Evolutionary conservation across 2,797 vertebrate genomes (phyloP), one percentile per base, ranked within the genome.

Genomic region (Saguinus oedipus): DNA sequence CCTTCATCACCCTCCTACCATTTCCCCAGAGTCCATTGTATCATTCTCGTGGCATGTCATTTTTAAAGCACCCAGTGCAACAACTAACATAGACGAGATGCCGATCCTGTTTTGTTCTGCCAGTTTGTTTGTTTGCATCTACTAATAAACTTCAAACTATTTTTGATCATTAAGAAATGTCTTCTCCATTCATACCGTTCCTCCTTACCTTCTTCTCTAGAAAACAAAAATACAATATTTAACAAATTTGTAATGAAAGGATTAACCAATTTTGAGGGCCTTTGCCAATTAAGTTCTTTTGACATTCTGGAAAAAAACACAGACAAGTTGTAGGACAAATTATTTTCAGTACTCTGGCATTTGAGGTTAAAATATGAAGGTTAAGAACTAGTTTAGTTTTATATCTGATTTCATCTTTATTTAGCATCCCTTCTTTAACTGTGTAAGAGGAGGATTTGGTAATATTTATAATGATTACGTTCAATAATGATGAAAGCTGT

Each of bases 131-230:
- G 24, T 88, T 96, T 95, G 39, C 76, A 85, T 88, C n/a, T 95
- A 39, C 22, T 64, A 53, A 19, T 91, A 85, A 96, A 19, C 57
- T 68, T 82, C 84, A 75, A 90, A 59, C 36, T 68, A 48, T 50
- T 90, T 95, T 91, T 93, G 80, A 78, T 88, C 57, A 75, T 79
- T 93, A 88, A 95, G 72, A 94, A 94, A 97, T 93, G 7, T 36
- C 76, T 96, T 48, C 24, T 93, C 36, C 42, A 19, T 82, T 96
- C 26, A 90, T 46, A 30, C 26, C 88, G 7, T 27, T 94, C 72
- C 68, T 90, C 42, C 88, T 94, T 97, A 97, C 90, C 50, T 53
- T 85, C 46, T 68, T 78, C 68, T 94, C 44, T 87, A 95, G 55
- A 87, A 95, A 92, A 70, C 76, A 88, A 94, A 96, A 74, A 76